Evolutionary conservation across 2,797 vertebrate genomes (phyloP).

Genomic region (Enteromius mattozi): DNA sequence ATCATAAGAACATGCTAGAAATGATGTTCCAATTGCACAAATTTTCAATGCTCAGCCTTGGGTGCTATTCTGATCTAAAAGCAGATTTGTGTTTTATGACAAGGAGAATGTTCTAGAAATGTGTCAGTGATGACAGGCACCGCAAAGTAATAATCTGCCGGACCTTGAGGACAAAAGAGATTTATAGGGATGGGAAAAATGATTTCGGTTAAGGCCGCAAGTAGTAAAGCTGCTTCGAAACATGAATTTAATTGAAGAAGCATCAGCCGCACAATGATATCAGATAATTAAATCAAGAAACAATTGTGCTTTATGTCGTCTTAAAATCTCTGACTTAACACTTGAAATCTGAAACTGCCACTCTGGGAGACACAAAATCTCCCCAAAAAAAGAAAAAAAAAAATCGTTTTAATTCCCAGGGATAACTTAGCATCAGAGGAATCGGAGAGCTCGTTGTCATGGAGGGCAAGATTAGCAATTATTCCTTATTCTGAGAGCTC

Average conservation of each 20-base stretch:
- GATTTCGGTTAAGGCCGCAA: slow-evolving; percentile 51
- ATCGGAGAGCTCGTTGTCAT: slow-evolving; percentile 51
- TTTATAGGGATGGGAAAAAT: slow-evolving; percentile 44
- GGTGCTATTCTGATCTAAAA: slow-evolving; percentile 33
- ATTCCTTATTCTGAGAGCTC: slow-evolving; percentile 62
- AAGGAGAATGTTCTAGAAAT: slow-evolving; percentile 46
- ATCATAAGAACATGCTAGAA: slow-evolving; percentile 10
- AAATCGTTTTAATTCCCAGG: slow-evolving; percentile 55
- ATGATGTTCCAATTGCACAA: neutral
- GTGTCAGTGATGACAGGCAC: slow-evolving; percentile 50
- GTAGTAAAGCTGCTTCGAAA: slow-evolving; percentile 60
- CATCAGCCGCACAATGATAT: slow-evolving; percentile 74
- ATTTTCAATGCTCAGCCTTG: slow-evolving; percentile 22
- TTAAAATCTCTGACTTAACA: slow-evolving; percentile 70
- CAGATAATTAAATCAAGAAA: slow-evolving; percentile 82
- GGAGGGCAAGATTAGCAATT: slow-evolving; percentile 62
- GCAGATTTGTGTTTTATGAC: slow-evolving; percentile 36
- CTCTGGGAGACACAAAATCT: slow-evolving; percentile 60
- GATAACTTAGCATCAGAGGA: slow-evolving; percentile 55
- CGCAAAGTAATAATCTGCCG: slow-evolving; percentile 62
- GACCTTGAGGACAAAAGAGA: slow-evolving; percentile 61
- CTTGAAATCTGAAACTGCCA: slow-evolving; percentile 70
- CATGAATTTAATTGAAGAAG: slow-evolving; percentile 70
- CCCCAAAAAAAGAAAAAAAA: neutral
- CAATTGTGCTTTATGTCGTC: slow-evolving; percentile 71